A percentile compares a stretch with the other conserved stretches of the same genome.
phyloP scores from a whole-genome alignment of 2,113 vertebrate species.

The Sebastes fasciatus region DNA sequence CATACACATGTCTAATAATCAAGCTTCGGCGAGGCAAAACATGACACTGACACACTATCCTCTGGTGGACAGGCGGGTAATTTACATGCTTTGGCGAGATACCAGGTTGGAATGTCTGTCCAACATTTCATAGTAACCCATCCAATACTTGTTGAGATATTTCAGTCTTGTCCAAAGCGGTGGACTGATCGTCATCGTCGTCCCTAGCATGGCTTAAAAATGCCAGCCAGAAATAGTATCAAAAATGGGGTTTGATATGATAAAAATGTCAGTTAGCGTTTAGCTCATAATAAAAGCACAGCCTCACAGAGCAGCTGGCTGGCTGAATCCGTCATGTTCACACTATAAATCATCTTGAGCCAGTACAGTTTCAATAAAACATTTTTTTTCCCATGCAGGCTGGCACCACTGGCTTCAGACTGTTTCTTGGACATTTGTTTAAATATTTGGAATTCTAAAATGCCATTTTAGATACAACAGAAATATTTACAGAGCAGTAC shows the following conservation, averaged over 20 bases:
- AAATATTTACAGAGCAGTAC: no score
- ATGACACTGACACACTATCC: no score
- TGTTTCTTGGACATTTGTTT: conserved; percentile 3
- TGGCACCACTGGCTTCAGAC: background rate
- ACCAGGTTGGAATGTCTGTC: background rate
- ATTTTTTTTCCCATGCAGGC: background rate
- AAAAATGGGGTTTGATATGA: background rate
- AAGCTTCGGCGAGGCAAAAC: no score
- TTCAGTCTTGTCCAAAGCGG: background rate
- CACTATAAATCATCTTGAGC: background rate
- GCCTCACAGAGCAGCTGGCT: background rate
- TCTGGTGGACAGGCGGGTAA: no score
- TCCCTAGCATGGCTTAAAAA: background rate
- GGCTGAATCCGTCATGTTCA: background rate
- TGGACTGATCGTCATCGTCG: background rate
- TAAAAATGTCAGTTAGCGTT: background rate
- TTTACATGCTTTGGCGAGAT: no score
- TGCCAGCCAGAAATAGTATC: background rate
- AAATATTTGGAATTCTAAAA: conserved; percentile 22
- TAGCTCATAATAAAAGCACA: background rate
- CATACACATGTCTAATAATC: no score
- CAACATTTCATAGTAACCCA: no score
- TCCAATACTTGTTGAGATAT: background rate
- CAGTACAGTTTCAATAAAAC: conserved; percentile 16
- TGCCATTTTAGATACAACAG: background rate